phyloP scores from a whole-genome alignment of 2,888 invertebrate genomes.

The Eledona agricola region DNA sequence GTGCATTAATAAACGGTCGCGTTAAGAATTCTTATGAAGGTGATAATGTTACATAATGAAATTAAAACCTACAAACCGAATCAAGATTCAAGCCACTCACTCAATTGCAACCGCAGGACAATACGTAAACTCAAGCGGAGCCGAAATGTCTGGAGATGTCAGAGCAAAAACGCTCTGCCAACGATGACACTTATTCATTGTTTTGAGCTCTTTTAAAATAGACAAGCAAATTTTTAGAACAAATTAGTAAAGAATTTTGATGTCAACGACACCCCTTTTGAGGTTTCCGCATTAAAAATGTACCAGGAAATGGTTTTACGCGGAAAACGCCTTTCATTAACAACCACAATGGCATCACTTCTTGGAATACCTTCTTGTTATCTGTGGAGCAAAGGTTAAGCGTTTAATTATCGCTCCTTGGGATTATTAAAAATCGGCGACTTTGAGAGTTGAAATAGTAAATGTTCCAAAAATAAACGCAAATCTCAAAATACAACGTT shows the following conservation, averaged over 20 bases:
- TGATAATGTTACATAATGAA: constrained; percentile 1
- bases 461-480: no score
- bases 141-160: constrained; percentile 17
- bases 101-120: no score
- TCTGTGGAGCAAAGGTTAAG: no score
- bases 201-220: constrained; percentile 15
- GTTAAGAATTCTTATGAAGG: constrained; percentile 9
- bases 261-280: constrained; percentile 26
- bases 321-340: no score
- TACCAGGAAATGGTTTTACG: constrained; percentile 13
- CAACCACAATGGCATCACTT: no score
- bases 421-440: no score
- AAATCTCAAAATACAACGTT: no score
- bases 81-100: no score
- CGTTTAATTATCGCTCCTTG: no score
- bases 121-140: constrained; percentile 16
- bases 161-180: neutral
- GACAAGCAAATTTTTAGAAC: constrained; percentile 5
- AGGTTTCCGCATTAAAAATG: constrained; percentile 13
- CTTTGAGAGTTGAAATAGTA: no score
- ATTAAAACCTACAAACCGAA: constrained; percentile 17
- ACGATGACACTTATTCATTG: neutral
- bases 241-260: constrained; percentile 16
- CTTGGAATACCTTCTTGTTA: no score
- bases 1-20: constrained; percentile 21